phyloP scores from a whole-genome alignment of 2,888 invertebrate genomes.

The Buathra laborator region DNA sequence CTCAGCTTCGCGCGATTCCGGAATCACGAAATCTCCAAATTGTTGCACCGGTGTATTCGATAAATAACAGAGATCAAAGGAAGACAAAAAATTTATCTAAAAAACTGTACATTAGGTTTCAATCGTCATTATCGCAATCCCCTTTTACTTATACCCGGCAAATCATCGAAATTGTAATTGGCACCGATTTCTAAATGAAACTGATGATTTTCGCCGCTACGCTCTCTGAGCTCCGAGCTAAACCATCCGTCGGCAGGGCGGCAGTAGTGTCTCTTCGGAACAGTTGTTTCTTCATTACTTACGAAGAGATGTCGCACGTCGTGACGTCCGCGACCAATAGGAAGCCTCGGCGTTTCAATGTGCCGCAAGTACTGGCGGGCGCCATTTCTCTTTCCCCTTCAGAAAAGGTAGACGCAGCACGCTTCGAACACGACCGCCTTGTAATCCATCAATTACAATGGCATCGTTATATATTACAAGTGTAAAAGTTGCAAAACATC shows the following conservation, averaged over 20 bases:
- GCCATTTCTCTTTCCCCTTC: conserved; percentile 77
- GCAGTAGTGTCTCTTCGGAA: neutral
- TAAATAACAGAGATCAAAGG: neutral
- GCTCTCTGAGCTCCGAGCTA: neutral
- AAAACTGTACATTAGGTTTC: neutral
- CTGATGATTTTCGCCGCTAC: neutral
- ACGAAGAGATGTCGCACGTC: conserved; percentile 32
- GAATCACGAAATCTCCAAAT: neutral
- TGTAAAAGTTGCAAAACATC: conserved; percentile 54
- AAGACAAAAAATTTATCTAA: neutral
- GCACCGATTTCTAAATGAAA: neutral
- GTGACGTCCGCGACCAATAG: conserved; percentile 64
- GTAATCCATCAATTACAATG: conserved; percentile 77
- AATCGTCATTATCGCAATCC: neutral
- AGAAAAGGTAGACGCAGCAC: conserved; percentile 79
- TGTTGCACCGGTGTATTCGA: neutral
- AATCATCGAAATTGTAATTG: conserved; percentile 8
- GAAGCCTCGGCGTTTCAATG: conserved; percentile 4
- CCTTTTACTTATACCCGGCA: conserved; percentile 20
- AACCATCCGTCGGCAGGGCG: neutral
- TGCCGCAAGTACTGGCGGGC: conserved; percentile 57
- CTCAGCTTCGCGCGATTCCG: neutral
- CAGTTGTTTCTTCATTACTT: neutral
- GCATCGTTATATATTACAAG: conserved; percentile 73
- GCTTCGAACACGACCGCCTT: conserved; percentile 47